A percentile compares a stretch with the other conserved stretches of the same genome.
phyloP scores from a whole-genome alignment of 2,888 invertebrate species.

The Lapara coniferarum region DNA sequence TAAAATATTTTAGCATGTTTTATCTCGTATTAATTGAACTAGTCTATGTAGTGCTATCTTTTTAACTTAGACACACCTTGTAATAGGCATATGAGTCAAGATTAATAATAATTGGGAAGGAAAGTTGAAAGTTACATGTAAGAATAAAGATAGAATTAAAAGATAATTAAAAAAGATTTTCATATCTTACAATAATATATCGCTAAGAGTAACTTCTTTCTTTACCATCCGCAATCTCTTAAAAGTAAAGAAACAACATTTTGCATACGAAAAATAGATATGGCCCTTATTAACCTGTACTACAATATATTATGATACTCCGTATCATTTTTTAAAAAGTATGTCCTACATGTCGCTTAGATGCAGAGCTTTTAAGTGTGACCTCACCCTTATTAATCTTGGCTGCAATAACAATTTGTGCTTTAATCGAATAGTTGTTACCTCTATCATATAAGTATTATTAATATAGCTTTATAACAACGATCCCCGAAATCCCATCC shows the following conservation, averaged over 20 bases:
- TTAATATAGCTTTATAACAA: constrained; percentile 39
- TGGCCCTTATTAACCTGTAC: too few relatives aligned
- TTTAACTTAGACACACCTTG: constrained; percentile 9
- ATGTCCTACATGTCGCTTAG: not conserved
- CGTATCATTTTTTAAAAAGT: not conserved
- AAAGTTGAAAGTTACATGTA: not conserved
- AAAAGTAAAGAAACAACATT: too few relatives aligned
- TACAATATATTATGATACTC: too few relatives aligned
- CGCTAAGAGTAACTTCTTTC: too few relatives aligned
- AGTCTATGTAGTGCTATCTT: constrained; percentile 22
- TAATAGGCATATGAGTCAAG: not conserved
- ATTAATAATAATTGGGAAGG: constrained; percentile 34
- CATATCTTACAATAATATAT: too few relatives aligned
- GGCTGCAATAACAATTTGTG: constrained; percentile 39
- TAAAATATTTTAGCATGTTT: constrained; percentile 18
- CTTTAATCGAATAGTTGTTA: constrained; percentile 59
- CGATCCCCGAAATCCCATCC: constrained; percentile 55
- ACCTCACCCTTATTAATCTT: constrained; percentile 3
- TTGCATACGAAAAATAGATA: too few relatives aligned
- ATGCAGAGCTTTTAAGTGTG: not conserved
- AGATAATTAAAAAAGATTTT: too few relatives aligned
- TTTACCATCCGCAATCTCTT: too few relatives aligned
- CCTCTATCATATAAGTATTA: constrained; percentile 51
- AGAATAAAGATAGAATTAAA: too few relatives aligned
- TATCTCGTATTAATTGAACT: constrained; percentile 22